Evolutionary conservation across 2,797 vertebrate species (phyloP).

Genomic region (Xenops minutus): DNA sequence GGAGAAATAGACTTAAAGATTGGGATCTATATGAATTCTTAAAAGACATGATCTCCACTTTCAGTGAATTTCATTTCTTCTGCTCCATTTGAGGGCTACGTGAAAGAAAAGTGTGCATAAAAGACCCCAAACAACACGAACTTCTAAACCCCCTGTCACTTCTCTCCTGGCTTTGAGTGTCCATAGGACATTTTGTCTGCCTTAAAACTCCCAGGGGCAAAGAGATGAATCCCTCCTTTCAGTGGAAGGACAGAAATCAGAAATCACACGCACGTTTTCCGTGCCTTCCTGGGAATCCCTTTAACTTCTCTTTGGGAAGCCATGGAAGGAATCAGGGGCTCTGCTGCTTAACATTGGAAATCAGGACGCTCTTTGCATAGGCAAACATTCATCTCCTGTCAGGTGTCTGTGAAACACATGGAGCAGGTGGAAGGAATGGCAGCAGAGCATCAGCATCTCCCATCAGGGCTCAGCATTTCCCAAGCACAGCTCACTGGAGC

Average conservation of each 20-base stretch:
- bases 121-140: too few relatives aligned
- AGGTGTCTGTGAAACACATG: background rate
- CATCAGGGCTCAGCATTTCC: background rate
- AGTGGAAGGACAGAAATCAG: background rate
- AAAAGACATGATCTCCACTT: fast-evolving
- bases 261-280: background rate
- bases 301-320: background rate
- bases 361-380: background rate
- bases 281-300: background rate
- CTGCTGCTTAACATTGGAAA: background rate
- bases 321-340: background rate
- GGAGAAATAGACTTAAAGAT: background rate
- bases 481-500: constrained; percentile 16
- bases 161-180: background rate
- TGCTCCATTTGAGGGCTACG: background rate
- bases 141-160: background rate
- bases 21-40: background rate
- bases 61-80: background rate
- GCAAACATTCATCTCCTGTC: background rate
- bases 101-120: background rate
- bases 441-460: background rate
- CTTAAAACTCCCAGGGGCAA: background rate
- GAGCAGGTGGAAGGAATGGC: background rate
- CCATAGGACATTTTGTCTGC: background rate
- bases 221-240: background rate